phyloP scores from a whole-genome alignment of 2,888 invertebrate species.

The Drosophila mettleri region DNA sequence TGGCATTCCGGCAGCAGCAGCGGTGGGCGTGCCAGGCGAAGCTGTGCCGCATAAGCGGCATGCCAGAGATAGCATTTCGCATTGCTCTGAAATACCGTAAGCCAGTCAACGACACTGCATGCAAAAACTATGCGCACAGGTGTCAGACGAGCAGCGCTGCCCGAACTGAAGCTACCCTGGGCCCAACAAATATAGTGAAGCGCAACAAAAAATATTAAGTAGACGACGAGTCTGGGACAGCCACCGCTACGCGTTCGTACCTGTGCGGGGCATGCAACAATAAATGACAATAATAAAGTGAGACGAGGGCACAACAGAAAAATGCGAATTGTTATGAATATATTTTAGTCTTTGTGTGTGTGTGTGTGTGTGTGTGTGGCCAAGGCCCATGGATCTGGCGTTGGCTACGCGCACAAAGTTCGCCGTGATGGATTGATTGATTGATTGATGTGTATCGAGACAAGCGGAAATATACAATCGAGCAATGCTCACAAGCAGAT shows the following conservation, averaged over 20 bases:
- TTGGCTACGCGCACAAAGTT: background rate
- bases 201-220: background rate
- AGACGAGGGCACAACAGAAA: conserved; percentile 18
- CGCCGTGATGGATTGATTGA: background rate
- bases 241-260: background rate
- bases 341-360: too few species aligned
- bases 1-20: conserved; percentile 21
- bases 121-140: conserved; percentile 39
- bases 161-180: conserved; percentile 1
- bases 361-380: background rate
- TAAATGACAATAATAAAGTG: conserved; percentile 47
- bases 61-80: conserved; percentile 58
- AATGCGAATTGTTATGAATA: background rate
- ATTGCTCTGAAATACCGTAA: conserved; percentile 60
- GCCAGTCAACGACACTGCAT: conserved; percentile 62
- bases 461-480: conserved; percentile 6
- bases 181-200: background rate
- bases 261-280: conserved; percentile 29
- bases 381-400: conserved; percentile 10
- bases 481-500: background rate
- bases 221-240: background rate
- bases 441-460: conserved; percentile 6
- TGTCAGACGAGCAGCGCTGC: background rate
- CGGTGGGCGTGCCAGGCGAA: conserved; percentile 11
- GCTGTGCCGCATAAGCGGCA: conserved; percentile 42